Conservation (phyloP, 1,140 invertebrate species). For the Elysia chlorotica region DNA sequence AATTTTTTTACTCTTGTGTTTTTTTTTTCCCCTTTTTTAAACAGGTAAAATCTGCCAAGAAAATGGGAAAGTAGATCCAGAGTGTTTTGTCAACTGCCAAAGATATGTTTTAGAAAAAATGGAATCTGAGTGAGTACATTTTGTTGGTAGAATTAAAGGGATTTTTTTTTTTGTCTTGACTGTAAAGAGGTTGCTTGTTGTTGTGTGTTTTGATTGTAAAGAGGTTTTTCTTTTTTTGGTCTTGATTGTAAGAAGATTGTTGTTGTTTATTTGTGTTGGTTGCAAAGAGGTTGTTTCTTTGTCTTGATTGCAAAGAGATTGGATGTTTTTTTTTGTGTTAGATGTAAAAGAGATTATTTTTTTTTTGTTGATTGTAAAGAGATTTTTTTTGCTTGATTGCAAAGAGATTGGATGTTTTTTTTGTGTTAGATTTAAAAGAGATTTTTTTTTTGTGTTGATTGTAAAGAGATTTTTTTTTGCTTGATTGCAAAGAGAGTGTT, state of each 20-base stretch:
- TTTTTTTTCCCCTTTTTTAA: constrained; percentile 30
- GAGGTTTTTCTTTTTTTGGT: not conserved
- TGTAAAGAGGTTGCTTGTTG: not conserved
- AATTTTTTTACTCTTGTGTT: not conserved
- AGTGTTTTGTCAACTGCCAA: constrained; percentile 70
- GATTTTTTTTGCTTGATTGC: too few species aligned
- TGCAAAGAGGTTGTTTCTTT: too few species aligned
- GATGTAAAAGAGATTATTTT: not conserved
- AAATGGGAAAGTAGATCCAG: constrained; percentile 59
- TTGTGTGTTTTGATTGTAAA: not conserved
- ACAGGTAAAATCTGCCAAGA: constrained; percentile 64
- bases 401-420: not conserved
- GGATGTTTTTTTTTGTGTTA: not conserved
- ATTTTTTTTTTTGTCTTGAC: constrained; percentile 12
- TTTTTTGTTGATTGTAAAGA: too few species aligned
- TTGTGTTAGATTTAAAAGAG: not conserved
- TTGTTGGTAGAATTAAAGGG: constrained; percentile 6
- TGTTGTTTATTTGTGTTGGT: too few species aligned
- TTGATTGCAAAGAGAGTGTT: too few species aligned
- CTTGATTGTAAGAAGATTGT: too few species aligned
- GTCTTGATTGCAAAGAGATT: not conserved
- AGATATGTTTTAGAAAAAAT: constrained; percentile 71
- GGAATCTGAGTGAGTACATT: constrained; percentile 65
- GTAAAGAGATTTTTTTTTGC: too few species aligned
- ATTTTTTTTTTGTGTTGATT: not conserved